phyloP scores from a whole-genome alignment of 2,797 vertebrate genomes.

The Semotilus atromaculatus region DNA sequence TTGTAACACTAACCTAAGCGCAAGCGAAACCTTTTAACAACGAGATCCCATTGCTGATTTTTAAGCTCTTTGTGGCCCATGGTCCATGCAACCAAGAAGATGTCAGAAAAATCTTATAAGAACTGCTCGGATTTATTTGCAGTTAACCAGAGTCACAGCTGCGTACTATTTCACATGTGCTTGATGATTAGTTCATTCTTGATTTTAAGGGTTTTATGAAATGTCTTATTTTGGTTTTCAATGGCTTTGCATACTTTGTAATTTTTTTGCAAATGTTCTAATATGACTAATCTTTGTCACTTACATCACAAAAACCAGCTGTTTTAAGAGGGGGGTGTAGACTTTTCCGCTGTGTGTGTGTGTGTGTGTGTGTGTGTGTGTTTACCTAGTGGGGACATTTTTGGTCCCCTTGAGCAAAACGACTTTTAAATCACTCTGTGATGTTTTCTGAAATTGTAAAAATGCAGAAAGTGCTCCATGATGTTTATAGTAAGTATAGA shows the following conservation, averaged over 20 bases:
- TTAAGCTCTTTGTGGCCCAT: background rate
- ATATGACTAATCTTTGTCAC: background rate
- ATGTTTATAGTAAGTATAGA: background rate
- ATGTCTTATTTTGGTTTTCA: background rate
- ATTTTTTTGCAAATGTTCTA: background rate
- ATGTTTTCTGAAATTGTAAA: too few relatives aligned
- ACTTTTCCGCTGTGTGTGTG: too few relatives aligned
- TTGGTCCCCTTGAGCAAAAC: too few relatives aligned
- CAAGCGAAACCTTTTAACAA: background rate
- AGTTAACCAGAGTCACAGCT: background rate
- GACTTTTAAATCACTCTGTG: too few relatives aligned
- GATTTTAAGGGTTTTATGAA: background rate
- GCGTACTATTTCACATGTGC: background rate
- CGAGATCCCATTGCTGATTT: background rate
- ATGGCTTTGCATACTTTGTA: too few relatives aligned
- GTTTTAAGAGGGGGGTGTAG: too few relatives aligned
- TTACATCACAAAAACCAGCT: background rate
- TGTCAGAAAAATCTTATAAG: too few relatives aligned
- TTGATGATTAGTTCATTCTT: background rate
- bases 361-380: too few relatives aligned
- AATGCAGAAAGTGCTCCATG: background rate
- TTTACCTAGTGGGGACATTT: too few relatives aligned
- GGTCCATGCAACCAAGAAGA: background rate
- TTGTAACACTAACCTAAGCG: background rate
- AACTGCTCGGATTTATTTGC: background rate